Conservation (phyloP, 2,797 vertebrate genomes). For the Apogon talboti region DNA sequence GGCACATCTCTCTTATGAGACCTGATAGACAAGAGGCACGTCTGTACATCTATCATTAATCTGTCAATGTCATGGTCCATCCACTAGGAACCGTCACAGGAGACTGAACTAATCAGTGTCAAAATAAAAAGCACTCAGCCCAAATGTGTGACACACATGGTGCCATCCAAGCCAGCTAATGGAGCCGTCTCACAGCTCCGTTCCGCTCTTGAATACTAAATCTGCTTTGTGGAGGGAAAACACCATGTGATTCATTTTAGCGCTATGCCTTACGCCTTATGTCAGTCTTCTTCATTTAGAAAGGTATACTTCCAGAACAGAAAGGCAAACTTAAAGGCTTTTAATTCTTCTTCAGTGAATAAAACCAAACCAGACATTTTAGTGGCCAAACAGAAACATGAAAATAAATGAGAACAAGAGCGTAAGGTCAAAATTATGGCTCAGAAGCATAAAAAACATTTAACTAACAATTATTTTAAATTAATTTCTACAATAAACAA, state of each 20-base stretch:
- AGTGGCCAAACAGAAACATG: constrained; percentile 11
- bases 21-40: neutral
- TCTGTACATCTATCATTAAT: constrained; percentile 2
- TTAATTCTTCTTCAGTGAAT: constrained; percentile 33
- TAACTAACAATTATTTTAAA: constrained; percentile 21
- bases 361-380: constrained; percentile 13
- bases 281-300: neutral
- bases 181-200: neutral
- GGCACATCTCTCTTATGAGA: constrained; percentile 1
- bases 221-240: neutral
- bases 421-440: neutral
- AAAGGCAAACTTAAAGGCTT: constrained; percentile 3
- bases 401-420: constrained; percentile 33
- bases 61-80: neutral
- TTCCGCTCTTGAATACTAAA: constrained; percentile 5
- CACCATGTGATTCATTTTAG: neutral
- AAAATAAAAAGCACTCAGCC: constrained; percentile 51
- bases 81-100: constrained; percentile 2
- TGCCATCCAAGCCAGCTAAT: constrained; percentile 28
- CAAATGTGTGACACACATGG: neutral
- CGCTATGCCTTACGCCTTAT: too few relatives aligned
- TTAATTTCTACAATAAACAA: constrained; percentile 27
- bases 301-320: neutral
- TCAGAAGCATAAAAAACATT: constrained; percentile 19
- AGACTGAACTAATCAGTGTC: neutral